These are phyloP conservation scores for Onychomys leucogaster DNA, from an alignment of 2,797 vertebrate genomes.

Conservation along the genomic window DNA sequence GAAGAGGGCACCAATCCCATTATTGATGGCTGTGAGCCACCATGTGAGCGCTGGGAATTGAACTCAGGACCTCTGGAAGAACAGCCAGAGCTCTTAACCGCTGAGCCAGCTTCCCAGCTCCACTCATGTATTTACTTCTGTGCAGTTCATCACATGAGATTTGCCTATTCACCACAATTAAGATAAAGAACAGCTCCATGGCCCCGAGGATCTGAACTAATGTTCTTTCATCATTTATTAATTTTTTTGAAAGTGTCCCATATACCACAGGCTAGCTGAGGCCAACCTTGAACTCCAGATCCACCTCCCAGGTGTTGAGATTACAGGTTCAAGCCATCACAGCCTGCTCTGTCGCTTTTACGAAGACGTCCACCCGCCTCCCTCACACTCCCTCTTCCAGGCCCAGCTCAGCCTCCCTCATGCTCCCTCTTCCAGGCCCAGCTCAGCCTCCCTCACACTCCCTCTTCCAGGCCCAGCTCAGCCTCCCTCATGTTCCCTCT, in stretches of 20 bases:
- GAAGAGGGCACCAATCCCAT: neutral
- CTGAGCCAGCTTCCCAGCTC: neutral
- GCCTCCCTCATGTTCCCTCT: neutral
- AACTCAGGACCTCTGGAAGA: neutral
- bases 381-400: neutral
- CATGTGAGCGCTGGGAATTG: neutral
- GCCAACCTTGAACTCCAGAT: neutral
- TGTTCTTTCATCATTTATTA: neutral
- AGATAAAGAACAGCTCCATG: neutral
- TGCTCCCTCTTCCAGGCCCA: neutral
- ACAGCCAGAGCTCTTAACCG: neutral
- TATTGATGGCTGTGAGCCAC: neutral
- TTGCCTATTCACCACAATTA: neutral
- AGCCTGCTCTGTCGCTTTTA: neutral
- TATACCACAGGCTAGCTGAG: neutral
- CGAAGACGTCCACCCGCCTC: neutral
- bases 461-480: neutral
- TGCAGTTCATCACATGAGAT: too few species aligned
- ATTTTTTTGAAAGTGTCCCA: neutral
- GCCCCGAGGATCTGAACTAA: neutral
- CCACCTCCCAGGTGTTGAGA: neutral
- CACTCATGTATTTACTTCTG: neutral
- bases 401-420: neutral
- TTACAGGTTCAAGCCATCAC: neutral
- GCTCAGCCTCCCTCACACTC: neutral